These are phyloP conservation scores for Emmelina monodactyla DNA, from an alignment of 2,888 invertebrate species.

Conservation along the genomic window DNA sequence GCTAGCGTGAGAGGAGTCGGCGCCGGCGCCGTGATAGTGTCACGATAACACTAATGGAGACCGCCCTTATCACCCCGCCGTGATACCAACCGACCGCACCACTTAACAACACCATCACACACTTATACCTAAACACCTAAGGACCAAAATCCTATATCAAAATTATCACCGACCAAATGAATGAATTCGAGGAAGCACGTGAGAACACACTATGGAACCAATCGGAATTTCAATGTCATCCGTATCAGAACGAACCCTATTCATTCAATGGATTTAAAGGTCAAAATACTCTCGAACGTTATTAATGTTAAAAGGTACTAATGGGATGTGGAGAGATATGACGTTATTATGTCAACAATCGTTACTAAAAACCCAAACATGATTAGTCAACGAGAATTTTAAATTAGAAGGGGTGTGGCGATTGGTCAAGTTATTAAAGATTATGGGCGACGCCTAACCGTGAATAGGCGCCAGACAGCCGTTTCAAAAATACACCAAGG, in stretches of 20 bases:
- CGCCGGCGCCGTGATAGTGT: constrained; percentile 58
- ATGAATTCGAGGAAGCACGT: constrained; percentile 55
- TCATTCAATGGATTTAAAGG: constrained; percentile 22
- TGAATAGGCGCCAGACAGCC: constrained; percentile 35
- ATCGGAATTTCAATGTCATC: constrained; percentile 49
- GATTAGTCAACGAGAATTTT: not conserved
- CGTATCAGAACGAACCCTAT: constrained; percentile 34
- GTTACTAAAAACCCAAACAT: not conserved
- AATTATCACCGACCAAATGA: no score
- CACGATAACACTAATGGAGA: constrained; percentile 59
- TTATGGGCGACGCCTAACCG: constrained; percentile 9
- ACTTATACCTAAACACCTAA: constrained; percentile 19
- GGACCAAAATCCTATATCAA: constrained; percentile 26
- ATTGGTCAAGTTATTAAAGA: not conserved
- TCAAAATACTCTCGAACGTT: not conserved
- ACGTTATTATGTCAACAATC: not conserved
- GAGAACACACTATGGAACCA: constrained; percentile 42
- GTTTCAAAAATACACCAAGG: constrained; percentile 25
- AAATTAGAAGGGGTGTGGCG: not conserved
- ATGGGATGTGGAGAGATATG: constrained; percentile 1
- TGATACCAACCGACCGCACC: constrained; percentile 25
- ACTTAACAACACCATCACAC: constrained; percentile 17
- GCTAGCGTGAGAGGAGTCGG: constrained; percentile 29
- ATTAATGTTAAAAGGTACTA: not conserved
- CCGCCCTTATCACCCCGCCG: constrained; percentile 41